These are phyloP conservation scores for Tenrec ecaudatus DNA, from an alignment of 2,113 vertebrate species.

Conservation along the genomic window DNA sequence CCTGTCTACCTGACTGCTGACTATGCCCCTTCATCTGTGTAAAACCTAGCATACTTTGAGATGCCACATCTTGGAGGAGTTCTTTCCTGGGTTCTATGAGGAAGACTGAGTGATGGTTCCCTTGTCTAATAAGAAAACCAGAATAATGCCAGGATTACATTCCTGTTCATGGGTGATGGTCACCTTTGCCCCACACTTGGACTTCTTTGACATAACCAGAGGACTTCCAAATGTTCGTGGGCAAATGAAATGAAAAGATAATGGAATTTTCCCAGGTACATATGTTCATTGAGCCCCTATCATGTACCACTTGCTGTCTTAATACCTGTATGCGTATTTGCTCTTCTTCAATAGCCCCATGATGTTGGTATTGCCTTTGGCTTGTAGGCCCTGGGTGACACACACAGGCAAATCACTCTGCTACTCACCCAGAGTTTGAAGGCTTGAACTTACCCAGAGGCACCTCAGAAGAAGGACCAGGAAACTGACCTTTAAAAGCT, in stretches of 20 bases:
- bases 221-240: too few relatives aligned
- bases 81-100: neutral
- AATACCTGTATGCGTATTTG: neutral
- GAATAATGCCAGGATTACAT: neutral
- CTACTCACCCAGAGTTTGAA: neutral
- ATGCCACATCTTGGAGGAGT: neutral
- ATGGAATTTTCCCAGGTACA: too few relatives aligned
- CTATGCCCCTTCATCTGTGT: neutral
- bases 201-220: neutral
- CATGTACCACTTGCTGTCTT: neutral
- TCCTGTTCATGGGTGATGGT: neutral
- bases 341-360: neutral
- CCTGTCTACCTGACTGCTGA: neutral
- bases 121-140: neutral
- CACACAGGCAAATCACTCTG: neutral
- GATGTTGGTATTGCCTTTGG: neutral
- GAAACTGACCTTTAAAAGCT: neutral
- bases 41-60: neutral
- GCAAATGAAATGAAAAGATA: too few relatives aligned
- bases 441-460: neutral
- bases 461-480: neutral
- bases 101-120: neutral
- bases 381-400: neutral
- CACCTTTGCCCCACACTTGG: neutral
- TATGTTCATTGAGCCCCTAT: neutral